Evolutionary conservation across 1,140 invertebrate genomes (phyloP).

Genomic region (Drosophila pseudoobscura): DNA sequence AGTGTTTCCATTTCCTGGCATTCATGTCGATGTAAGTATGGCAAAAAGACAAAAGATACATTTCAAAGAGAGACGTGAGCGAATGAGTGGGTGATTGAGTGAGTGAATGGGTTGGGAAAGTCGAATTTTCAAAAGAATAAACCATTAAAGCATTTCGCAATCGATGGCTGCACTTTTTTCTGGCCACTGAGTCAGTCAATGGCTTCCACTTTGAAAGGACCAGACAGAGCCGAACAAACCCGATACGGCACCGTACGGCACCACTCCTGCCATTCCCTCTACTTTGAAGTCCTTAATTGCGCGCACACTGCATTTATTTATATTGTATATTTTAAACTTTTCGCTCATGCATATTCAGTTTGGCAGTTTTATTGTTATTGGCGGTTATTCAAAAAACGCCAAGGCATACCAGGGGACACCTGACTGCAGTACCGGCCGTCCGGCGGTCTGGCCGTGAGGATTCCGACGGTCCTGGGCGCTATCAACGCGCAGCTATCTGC

Average conservation of each 20-base stretch:
- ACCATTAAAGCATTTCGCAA: conserved; percentile 1
- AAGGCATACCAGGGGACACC: conserved; percentile 51
- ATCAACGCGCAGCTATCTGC: conserved; percentile 55
- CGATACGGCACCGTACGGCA: too few species aligned
- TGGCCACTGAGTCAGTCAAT: not conserved
- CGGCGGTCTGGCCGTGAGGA: conserved; percentile 14
- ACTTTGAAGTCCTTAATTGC: conserved; percentile 72
- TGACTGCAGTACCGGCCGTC: conserved; percentile 18
- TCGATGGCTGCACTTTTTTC: conserved; percentile 1
- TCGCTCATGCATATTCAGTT: conserved; percentile 74
- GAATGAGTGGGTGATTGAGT: too few species aligned
- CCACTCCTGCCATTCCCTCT: conserved; percentile 8
- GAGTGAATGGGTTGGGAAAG: not conserved
- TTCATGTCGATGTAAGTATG: conserved; percentile 90
- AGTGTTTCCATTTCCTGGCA: conserved; percentile 88
- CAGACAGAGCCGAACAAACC: conserved; percentile 2
- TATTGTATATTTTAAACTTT: conserved; percentile 78
- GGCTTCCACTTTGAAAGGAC: conserved; percentile 14
- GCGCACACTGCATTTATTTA: conserved; percentile 75
- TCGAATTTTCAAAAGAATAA: conserved; percentile 10
- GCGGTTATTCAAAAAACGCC: conserved; percentile 64
- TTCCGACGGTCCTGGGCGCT: conserved; percentile 38
- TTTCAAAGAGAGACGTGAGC: too few species aligned
- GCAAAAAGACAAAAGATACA: not conserved
- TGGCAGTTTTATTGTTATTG: conserved; percentile 78